phyloP scores from a whole-genome alignment of 2,113 vertebrate genomes.

The Dicaeum eximium region DNA sequence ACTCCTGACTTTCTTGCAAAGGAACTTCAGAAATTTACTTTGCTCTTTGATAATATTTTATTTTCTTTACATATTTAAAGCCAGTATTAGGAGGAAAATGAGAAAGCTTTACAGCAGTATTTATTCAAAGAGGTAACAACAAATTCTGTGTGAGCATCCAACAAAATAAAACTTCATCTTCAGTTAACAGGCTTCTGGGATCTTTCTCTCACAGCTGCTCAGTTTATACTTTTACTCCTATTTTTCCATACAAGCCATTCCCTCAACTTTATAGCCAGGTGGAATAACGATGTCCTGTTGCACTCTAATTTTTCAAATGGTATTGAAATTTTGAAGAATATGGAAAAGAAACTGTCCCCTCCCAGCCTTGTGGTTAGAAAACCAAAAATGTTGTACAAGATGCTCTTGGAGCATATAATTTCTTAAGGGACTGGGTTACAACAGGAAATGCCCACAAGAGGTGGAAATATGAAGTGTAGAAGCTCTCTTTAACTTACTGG shows the following conservation, averaged over 20 bases:
- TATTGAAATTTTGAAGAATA: not conserved
- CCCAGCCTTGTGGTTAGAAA: not conserved
- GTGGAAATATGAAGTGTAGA: not conserved
- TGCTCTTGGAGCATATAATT: not conserved
- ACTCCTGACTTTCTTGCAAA: not conserved
- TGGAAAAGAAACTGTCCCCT: not conserved
- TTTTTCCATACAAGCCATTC: not conserved
- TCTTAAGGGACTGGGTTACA: not conserved
- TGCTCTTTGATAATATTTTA: not conserved
- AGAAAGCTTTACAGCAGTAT: not conserved
- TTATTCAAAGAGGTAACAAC: not conserved
- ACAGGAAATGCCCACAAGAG: not conserved
- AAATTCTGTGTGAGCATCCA: not conserved
- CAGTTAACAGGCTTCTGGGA: not conserved
- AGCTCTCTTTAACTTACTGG: not conserved
- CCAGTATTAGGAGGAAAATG: not conserved
- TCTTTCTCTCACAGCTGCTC: not conserved
- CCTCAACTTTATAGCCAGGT: not conserved
- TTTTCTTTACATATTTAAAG: not conserved
- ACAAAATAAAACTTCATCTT: not conserved
- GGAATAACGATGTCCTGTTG: accelerated
- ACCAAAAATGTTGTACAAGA: not conserved
- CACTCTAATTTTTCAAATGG: not conserved
- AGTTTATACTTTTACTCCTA: not conserved
- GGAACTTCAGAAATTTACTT: not conserved